phyloP scores from a whole-genome alignment of 1,140 invertebrate genomes.

The Ceratoteleas bidentatus region DNA sequence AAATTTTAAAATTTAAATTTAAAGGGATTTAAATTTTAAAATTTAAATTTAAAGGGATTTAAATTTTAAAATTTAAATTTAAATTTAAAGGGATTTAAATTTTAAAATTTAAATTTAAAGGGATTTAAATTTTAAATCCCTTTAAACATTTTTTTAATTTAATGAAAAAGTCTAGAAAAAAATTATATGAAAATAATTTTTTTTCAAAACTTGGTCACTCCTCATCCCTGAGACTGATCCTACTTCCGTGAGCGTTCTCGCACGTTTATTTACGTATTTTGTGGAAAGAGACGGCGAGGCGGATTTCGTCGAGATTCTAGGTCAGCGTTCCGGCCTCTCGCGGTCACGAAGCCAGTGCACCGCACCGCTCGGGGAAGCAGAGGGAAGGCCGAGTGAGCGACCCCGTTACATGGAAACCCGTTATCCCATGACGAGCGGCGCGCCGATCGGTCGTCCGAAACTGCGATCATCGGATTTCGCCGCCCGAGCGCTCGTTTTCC shows the following conservation, averaged over 20 bases:
- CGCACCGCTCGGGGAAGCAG: constrained; percentile 45
- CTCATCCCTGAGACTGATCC: too few species aligned
- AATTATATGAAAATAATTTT: too few species aligned
- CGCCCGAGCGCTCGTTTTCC: too few species aligned
- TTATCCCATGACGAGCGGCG: constrained; percentile 68
- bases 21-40: too few species aligned
- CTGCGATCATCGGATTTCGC: background rate
- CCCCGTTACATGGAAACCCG: constrained; percentile 77
- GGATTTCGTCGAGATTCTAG: constrained; percentile 76
- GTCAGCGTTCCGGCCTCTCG: constrained; percentile 76
- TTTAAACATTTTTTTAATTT: too few species aligned
- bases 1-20: too few species aligned
- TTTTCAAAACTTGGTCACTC: background rate
- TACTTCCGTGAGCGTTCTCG: background rate
- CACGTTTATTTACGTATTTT: constrained; percentile 33
- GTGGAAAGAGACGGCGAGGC: constrained; percentile 60
- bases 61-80: too few species aligned
- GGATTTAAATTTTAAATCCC: too few species aligned
- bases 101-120: too few species aligned
- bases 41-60: too few species aligned
- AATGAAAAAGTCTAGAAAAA: too few species aligned
- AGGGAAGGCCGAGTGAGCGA: constrained; percentile 68
- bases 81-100: too few species aligned
- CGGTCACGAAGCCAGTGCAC: constrained; percentile 74
- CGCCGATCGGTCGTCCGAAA: constrained; percentile 28